Base-by-base conservation (phyloP, 2,113 vertebrate species). In the Nothocercus julius region DNA sequence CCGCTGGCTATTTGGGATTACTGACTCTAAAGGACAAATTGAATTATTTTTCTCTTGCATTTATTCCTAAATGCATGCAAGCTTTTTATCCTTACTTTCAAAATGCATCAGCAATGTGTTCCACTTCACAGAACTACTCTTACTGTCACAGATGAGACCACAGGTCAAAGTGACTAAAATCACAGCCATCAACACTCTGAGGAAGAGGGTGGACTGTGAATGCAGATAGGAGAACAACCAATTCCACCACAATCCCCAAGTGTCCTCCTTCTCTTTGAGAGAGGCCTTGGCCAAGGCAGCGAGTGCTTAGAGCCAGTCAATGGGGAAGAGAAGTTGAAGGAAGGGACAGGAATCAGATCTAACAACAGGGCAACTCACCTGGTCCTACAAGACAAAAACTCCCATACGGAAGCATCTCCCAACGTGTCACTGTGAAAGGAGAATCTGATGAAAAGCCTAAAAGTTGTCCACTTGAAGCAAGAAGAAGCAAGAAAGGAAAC, bases 1-100 rank as follows among this genome's bases (percentile, higher is more conserved):
- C 84, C 72, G 66, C 82, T 54, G 72, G 59, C 63, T 91, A 5
- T 83, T 87, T 70, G 72, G 68, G 82, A 90, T 95, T 85, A 74
- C 56, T 44, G 68, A 22, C 51, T 90, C 87, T 16, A 45, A 85
- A 80, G 0, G 5, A 74, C 27, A 90, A 38, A 30, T 1, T 63
- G 59, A 90, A 90, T 74, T 63, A 54, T 70, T 92, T 78, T 83
- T 54, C 80, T 70, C 13, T 63, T 70, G 22, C 73, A 51, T 90
- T 92, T 83, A 63, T 81, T 75, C 66, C 54, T 47, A 83, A 93
- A 81, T 54, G 54, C 68, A 42, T 62, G 8, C 15, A 24, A 88
- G 30, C 11, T 56, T 93, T 77, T 77, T 45, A 67, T 49, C 69
- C 28, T 77, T 56, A 18, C 38, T 87, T 63, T 36, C 51, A 59